These are phyloP conservation scores for Tympanoctomys barrerae DNA, from an alignment of 2,797 vertebrate species.

Conservation along the genomic window DNA sequence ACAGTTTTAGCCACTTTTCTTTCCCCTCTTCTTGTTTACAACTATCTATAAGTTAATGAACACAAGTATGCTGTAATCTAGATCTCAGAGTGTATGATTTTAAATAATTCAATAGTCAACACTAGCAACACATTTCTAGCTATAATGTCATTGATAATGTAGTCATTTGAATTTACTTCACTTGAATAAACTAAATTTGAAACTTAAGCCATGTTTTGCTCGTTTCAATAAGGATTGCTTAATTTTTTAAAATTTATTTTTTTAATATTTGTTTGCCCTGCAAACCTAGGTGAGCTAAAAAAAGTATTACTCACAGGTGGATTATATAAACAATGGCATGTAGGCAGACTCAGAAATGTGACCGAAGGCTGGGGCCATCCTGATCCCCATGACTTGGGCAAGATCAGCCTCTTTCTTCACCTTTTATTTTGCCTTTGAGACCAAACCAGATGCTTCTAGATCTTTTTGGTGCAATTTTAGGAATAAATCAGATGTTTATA, in stretches of 20 bases:
- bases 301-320: conserved; percentile 97
- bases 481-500: conserved; percentile 81
- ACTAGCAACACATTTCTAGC: background rate
- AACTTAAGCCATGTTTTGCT: background rate
- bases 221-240: background rate
- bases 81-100: background rate
- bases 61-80: background rate
- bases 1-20: background rate
- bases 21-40: background rate
- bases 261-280: conserved; percentile 68
- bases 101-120: conserved; percentile 49
- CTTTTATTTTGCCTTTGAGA: conserved; percentile 66
- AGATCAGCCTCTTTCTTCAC: background rate
- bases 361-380: too few species aligned
- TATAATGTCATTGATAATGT: background rate
- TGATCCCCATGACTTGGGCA: fast-evolving
- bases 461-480: conserved; percentile 84
- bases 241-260: background rate
- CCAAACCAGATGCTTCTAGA: conserved; percentile 88
- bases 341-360: conserved; percentile 81
- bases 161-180: background rate
- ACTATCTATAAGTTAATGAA: background rate
- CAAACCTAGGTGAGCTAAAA: conserved; percentile 96
- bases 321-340: conserved; percentile 95
- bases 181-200: background rate